Conservation (phyloP, 2,113 vertebrate genomes). For the Daboia siamensis region DNA sequence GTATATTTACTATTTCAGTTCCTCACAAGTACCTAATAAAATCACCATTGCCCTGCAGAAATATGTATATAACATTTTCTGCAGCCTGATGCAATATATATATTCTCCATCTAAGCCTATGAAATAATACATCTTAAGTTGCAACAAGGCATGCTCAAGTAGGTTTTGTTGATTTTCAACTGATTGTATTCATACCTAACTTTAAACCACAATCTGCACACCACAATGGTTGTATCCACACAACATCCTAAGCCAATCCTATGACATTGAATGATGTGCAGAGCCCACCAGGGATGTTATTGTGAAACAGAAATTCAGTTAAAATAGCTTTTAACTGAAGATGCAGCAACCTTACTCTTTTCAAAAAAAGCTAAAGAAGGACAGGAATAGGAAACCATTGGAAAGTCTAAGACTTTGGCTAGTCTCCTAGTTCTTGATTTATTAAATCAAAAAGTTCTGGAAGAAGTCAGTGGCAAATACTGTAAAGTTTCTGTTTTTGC, state of each 20-base stretch:
- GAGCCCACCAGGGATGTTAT: background rate
- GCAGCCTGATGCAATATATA: background rate
- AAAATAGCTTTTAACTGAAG: background rate
- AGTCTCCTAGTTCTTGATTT: background rate
- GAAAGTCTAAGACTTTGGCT: background rate
- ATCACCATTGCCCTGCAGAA: background rate
- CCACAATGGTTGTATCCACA: background rate
- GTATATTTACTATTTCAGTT: background rate
- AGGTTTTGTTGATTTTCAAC: background rate
- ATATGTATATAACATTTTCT: background rate
- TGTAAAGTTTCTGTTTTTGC: background rate
- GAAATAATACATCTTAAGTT: background rate
- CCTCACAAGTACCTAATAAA: background rate
- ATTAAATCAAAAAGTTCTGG: background rate
- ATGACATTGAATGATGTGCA: background rate
- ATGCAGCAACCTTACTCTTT: background rate
- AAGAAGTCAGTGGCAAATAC: background rate
- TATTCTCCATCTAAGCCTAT: background rate
- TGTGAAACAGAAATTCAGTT: background rate
- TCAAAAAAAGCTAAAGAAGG: background rate
- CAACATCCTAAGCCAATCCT: background rate
- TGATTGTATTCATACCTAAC: background rate
- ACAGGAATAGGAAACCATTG: background rate
- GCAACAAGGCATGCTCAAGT: background rate
- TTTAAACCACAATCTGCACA: background rate